Base-by-base conservation (phyloP, 1,140 invertebrate genomes). In the Trichomalopsis sarcophagae region DNA sequence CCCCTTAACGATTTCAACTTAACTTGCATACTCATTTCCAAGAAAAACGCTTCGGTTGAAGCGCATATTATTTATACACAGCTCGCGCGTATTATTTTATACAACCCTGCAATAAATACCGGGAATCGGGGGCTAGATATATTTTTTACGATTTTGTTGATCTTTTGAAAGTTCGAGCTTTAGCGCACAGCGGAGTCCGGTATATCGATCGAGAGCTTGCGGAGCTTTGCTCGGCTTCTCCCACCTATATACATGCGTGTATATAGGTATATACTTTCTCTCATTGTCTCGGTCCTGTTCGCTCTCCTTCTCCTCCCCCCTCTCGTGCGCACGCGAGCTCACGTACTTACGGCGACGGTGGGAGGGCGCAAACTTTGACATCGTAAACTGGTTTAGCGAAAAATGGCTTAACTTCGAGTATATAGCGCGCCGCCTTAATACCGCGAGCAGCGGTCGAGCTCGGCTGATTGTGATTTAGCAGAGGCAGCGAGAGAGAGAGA, bases 341-440 rank as follows among this genome's bases (percentile, higher is more conserved):
- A 82, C 50, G 50, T 75, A 82, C 47, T 75, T 82, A 66, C 55
- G 14, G 3, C 27, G 40, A 10, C 13, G 55, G 55, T 10, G 40
- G 40, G 33, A 74, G 47, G 71, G 83, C 68, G 86, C 75, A 89
- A 92, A 91, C 89, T 92, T 92, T 91, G 89, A 90, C 89, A 87
- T 88, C 86, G 88, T 91, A 92, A 91, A 92, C 89, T 90, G 91
- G 90, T 91, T 92, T 90, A 89, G 85, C 88, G 91, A 92, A 92
- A 91, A 91, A 91, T 91, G 89, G 90, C 88, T 90, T 88, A 91
- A 91, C 88, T 92, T 89, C 84, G 87, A 89, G 88, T 88, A 44
- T 44, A 44, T 44, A 87, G 86, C 86, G 87, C 86, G 87, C 74
- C 80, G 82, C 88, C 86, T 87, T 88, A 88, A 87, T 89, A 87